phyloP scores from a whole-genome alignment of 2,888 invertebrate species.

The Argyresthia albistria region DNA sequence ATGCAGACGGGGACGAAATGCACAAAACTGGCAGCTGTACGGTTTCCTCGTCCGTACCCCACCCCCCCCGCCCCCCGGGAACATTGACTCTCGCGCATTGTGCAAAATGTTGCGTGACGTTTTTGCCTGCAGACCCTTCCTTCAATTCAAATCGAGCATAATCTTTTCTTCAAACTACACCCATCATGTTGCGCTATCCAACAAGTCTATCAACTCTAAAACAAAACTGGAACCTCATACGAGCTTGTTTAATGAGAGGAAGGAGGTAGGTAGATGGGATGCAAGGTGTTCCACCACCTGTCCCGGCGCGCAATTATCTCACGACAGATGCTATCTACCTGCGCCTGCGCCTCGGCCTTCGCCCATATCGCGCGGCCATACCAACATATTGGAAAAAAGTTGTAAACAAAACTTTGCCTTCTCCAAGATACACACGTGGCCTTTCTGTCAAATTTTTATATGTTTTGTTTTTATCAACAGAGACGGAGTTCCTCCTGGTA shows the following conservation, averaged over 20 bases:
- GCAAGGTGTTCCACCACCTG: slow-evolving; percentile 66
- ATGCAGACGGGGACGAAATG: slow-evolving; percentile 65
- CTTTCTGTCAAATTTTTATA: slow-evolving; percentile 3
- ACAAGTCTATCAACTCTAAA: neutral
- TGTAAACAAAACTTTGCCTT: neutral
- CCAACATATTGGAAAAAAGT: neutral
- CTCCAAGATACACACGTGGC: too few species aligned
- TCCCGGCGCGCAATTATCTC: slow-evolving; percentile 50
- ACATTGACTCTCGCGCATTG: slow-evolving; percentile 51
- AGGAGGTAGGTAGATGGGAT: slow-evolving; percentile 17
- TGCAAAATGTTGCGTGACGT: slow-evolving; percentile 61
- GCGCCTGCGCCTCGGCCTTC: slow-evolving; percentile 24
- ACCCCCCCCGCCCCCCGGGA: too few species aligned
- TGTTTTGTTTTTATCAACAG: slow-evolving; percentile 59
- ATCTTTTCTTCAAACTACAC: slow-evolving; percentile 13
- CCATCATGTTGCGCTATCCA: neutral
- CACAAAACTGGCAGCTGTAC: slow-evolving; percentile 68
- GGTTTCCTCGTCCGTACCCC: slow-evolving; percentile 55
- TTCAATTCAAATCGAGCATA: slow-evolving; percentile 21
- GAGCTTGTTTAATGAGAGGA: slow-evolving; percentile 6
- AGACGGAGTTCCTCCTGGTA: slow-evolving; percentile 80
- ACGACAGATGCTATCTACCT: slow-evolving; percentile 64
- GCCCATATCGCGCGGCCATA: neutral
- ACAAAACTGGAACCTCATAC: slow-evolving; percentile 1
- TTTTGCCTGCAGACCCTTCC: slow-evolving; percentile 26